Conservation (phyloP, 2,113 vertebrate genomes). For the Neolamprologus variostigma region DNA sequence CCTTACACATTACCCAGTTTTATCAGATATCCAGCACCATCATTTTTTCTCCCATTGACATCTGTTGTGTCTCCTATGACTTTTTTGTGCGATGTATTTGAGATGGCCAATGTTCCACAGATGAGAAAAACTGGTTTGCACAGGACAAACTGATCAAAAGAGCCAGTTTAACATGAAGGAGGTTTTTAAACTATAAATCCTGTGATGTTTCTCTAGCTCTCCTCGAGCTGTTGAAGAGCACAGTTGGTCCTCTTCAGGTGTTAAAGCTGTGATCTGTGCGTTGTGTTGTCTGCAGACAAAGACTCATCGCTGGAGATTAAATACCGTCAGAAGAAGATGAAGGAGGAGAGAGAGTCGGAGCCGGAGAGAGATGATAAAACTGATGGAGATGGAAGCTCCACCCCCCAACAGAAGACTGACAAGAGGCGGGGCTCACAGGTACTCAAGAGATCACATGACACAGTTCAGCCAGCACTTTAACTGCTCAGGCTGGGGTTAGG, state of each 20-base stretch:
- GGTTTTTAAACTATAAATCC: neutral
- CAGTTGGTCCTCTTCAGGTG: neutral
- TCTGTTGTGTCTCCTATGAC: neutral
- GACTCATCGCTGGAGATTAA: constrained; percentile 80
- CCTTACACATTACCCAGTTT: neutral
- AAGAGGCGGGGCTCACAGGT: constrained; percentile 67
- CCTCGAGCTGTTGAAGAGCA: neutral
- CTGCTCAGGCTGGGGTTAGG: neutral
- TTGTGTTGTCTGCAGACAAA: constrained; percentile 54
- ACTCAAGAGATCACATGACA: neutral
- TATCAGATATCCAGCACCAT: neutral
- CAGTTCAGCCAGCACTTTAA: neutral
- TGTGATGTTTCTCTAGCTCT: neutral
- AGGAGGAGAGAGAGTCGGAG: constrained; percentile 61
- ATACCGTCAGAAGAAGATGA: constrained; percentile 79
- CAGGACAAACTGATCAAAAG: neutral
- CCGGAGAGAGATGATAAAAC: constrained; percentile 49
- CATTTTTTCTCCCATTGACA: accelerated
- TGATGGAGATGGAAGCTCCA: constrained; percentile 26
- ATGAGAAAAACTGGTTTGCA: neutral
- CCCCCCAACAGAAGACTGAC: constrained; percentile 49
- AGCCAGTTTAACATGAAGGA: accelerated
- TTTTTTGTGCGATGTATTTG: neutral
- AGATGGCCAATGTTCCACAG: neutral
- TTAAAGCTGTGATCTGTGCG: neutral